Evolutionary conservation across 1,140 invertebrate species (phyloP).

Genomic region (Lasioglossum albipes): DNA sequence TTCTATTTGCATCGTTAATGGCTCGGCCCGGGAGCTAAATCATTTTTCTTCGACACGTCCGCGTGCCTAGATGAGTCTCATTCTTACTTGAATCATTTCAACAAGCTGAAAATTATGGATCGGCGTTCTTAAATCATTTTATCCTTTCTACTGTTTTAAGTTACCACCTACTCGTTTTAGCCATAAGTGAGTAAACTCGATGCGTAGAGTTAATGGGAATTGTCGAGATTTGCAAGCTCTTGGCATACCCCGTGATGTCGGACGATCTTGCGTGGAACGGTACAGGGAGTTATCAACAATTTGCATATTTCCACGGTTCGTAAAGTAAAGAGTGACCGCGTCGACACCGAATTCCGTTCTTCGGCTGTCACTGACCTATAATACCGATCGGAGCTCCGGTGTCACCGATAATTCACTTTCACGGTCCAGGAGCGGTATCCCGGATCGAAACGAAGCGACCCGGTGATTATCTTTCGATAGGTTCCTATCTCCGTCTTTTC

Average conservation of each 20-base stretch:
- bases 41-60: slow-evolving; percentile 39
- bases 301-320: slow-evolving; percentile 18
- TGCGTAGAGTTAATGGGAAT: too few species aligned
- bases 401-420: slow-evolving; percentile 14
- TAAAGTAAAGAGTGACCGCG: slow-evolving; percentile 6
- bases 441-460: background rate
- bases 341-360: slow-evolving; percentile 4
- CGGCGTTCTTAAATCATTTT: too few species aligned
- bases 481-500: background rate
- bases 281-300: slow-evolving; percentile 12
- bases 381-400: background rate
- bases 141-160: too few species aligned
- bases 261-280: background rate
- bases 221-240: too few species aligned
- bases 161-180: too few species aligned
- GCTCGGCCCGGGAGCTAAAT: slow-evolving; percentile 25
- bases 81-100: too few species aligned
- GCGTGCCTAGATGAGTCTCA: too few species aligned
- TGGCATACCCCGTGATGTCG: too few species aligned
- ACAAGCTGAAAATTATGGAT: too few species aligned
- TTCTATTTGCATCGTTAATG: slow-evolving; percentile 48
- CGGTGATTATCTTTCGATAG: background rate
- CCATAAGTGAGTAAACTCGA: too few species aligned
- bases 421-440: background rate
- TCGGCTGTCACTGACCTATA: slow-evolving; percentile 26